Conservation (phyloP, 2,797 vertebrate genomes). For the Onychomys torridus region DNA sequence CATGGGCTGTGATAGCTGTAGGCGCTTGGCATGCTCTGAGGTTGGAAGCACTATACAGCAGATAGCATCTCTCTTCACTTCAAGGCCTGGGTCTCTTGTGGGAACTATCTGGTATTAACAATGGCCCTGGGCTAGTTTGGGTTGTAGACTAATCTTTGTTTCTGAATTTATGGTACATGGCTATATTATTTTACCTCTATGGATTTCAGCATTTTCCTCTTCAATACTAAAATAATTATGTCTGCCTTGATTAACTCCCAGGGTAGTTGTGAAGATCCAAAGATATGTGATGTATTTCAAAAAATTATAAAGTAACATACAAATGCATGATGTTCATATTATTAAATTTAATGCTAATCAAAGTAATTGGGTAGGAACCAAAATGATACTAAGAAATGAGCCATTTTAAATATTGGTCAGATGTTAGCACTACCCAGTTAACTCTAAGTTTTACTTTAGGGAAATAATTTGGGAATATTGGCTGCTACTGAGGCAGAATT, state of each 20-base stretch:
- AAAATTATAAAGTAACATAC: slow-evolving; percentile 75
- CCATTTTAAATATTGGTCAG: slow-evolving; percentile 75
- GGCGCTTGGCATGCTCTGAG: not conserved
- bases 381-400: slow-evolving; percentile 66
- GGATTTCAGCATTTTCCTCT: slow-evolving; percentile 69
- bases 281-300: slow-evolving; percentile 74
- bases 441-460: slow-evolving; percentile 48
- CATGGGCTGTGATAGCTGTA: not conserved
- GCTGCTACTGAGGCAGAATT: slow-evolving; percentile 16
- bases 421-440: slow-evolving; percentile 65
- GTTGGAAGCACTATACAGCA: not conserved
- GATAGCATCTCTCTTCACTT: not conserved
- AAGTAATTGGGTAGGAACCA: slow-evolving; percentile 72
- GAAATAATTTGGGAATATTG: slow-evolving; percentile 44
- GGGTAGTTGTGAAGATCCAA: slow-evolving; percentile 69
- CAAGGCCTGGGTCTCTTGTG: not conserved
- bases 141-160: slow-evolving; percentile 54
- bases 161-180: slow-evolving; percentile 37
- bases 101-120: not conserved
- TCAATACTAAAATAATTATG: slow-evolving; percentile 73
- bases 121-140: not conserved
- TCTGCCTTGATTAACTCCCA: slow-evolving; percentile 78
- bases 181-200: slow-evolving; percentile 48
- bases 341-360: slow-evolving; percentile 78
- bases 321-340: slow-evolving; percentile 76